Conservation (phyloP, 2,888 invertebrate genomes). For the Ceraclea dissimilis region DNA sequence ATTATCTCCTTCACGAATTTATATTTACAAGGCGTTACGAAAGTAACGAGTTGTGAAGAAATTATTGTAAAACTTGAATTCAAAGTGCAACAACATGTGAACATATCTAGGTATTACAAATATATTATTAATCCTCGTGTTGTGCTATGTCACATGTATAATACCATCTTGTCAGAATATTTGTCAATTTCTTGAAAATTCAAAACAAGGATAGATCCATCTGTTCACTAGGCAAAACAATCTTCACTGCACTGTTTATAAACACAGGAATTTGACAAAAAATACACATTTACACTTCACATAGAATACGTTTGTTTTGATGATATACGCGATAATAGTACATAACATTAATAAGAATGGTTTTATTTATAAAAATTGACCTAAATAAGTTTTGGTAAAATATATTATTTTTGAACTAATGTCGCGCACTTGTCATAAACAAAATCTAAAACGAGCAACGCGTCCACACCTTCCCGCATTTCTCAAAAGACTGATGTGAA, state of each 20-base stretch:
- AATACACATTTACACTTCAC: not conserved
- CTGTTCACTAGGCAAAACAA: not conserved
- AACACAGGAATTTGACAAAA: not conserved
- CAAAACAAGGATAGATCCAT: not conserved
- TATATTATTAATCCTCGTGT: too few species aligned
- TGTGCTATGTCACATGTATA: too few species aligned
- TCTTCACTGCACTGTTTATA: not conserved
- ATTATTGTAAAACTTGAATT: too few species aligned
- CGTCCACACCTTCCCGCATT: not conserved
- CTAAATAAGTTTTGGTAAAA: conserved; percentile 18
- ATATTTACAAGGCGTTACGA: too few species aligned
- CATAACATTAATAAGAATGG: not conserved
- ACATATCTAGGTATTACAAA: too few species aligned
- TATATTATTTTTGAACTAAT: conserved; percentile 11
- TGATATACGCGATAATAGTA: not conserved
- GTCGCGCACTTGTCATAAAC: conserved; percentile 13
- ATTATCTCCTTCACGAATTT: too few species aligned
- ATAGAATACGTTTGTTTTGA: not conserved
- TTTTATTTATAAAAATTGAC: conserved; percentile 16
- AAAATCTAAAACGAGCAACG: not conserved
- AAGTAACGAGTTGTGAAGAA: too few species aligned
- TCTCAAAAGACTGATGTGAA: conserved; percentile 14
- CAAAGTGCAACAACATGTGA: too few species aligned
- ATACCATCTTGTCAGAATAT: not conserved
- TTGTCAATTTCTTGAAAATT: not conserved